Evolutionary conservation across 2,113 vertebrate genomes (phyloP).

Genomic region (Micromys minutus): DNA sequence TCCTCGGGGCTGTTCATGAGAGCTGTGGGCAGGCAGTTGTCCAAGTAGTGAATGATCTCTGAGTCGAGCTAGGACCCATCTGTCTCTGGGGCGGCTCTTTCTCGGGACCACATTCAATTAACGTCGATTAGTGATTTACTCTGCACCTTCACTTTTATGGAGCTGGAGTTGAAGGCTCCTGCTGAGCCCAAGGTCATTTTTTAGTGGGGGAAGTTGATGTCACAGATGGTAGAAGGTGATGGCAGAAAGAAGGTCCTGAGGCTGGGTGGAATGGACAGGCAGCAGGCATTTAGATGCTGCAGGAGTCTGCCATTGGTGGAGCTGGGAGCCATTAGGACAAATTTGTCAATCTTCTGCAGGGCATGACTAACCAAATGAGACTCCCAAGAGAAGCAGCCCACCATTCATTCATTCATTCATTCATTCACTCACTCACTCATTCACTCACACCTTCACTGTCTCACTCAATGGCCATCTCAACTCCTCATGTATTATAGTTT

Average conservation of each 20-base stretch:
- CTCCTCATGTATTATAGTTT: not conserved
- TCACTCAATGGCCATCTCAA: not conserved
- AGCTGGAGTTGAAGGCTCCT: not conserved
- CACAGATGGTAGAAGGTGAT: not conserved
- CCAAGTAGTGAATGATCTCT: not conserved
- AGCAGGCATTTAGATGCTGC: not conserved
- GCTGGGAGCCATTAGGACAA: not conserved
- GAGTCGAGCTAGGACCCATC: slow-evolving; percentile 6
- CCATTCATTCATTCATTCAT: not conserved
- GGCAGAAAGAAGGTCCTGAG: not conserved
- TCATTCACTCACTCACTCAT: not conserved
- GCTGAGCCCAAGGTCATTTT: not conserved
- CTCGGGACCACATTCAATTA: not conserved
- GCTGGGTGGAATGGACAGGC: not conserved
- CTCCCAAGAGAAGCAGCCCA: not conserved
- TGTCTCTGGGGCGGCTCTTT: slow-evolving; percentile 13
- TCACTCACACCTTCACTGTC: not conserved
- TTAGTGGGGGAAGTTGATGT: not conserved
- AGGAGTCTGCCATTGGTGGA: not conserved
- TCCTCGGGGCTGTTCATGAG: not conserved
- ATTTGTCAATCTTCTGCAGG: not conserved
- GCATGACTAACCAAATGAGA: not conserved
- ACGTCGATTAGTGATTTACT: not conserved
- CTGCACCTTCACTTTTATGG: slow-evolving; percentile 37
- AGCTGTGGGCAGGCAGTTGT: not conserved